Conservation (phyloP, 2,113 vertebrate species). For the Sardina pilchardus region DNA sequence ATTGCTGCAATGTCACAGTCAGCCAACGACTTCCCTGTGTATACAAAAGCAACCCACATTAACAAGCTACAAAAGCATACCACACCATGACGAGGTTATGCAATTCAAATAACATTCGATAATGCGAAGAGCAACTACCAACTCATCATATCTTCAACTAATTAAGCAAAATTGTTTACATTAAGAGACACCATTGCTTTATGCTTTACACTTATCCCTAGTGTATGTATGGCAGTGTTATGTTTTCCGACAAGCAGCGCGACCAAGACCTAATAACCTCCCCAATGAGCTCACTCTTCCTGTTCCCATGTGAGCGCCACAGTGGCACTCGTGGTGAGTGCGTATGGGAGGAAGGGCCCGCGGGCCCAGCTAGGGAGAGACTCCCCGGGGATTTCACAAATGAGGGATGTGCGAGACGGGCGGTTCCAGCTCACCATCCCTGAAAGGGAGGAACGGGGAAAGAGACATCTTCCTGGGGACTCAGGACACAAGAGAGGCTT, state of each 20-base stretch:
- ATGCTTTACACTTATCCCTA: conserved; percentile 27
- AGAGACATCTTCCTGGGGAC: background rate
- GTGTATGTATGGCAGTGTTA: background rate
- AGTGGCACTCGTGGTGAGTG: background rate
- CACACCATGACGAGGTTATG: background rate
- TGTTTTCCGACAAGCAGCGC: conserved; percentile 23
- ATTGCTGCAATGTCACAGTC: background rate
- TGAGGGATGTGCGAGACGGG: background rate
- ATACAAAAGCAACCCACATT: background rate
- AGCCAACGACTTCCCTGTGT: background rate
- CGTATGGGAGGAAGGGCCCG: background rate
- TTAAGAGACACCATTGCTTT: conserved; percentile 14
- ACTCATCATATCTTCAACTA: background rate
- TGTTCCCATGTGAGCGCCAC: background rate
- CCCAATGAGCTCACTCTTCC: conserved; percentile 37
- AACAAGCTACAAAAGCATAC: background rate
- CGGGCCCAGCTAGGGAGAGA: conserved; percentile 28
- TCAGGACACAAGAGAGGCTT: background rate
- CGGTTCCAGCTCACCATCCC: background rate
- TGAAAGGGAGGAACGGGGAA: background rate
- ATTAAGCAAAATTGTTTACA: background rate
- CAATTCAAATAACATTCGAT: background rate
- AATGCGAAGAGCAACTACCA: background rate
- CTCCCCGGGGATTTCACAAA: conserved; percentile 8
- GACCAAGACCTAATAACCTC: conserved; percentile 37